Conservation (phyloP, 2,888 invertebrate species). For the Cryptocephalus primarius region DNA sequence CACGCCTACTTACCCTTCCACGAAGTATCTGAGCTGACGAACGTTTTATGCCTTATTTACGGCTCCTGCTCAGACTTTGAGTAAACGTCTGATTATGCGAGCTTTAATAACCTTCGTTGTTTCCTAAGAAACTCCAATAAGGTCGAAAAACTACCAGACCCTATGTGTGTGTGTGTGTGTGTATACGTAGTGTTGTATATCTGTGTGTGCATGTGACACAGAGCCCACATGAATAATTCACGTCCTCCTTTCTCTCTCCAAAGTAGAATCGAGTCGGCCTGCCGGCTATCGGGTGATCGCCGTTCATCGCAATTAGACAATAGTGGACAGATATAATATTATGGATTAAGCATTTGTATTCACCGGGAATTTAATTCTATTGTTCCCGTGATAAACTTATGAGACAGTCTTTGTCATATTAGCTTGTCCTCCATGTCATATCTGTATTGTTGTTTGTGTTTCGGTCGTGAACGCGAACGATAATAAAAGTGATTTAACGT, state of each 20-base stretch:
- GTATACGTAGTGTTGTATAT: no score
- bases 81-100: no score
- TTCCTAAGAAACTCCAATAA: no score
- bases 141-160: no score
- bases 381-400: constrained; percentile 32
- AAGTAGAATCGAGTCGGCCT: constrained; percentile 4
- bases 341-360: constrained; percentile 34
- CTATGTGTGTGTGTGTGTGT: no score
- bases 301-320: constrained; percentile 35
- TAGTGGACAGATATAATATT: constrained; percentile 34
- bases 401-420: constrained; percentile 32
- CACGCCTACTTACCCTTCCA: no score
- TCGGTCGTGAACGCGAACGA: constrained; percentile 3
- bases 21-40: no score
- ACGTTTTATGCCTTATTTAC: no score
- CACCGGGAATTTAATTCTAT: constrained; percentile 31
- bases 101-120: no score
- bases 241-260: constrained; percentile 1
- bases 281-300: constrained; percentile 24
- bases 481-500: no score
- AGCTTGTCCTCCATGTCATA: constrained; percentile 30
- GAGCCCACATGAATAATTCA: constrained; percentile 8
- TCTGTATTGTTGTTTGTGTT: constrained; percentile 7
- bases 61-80: no score
- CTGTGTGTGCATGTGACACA: no score